Base-by-base conservation (phyloP, 1,140 invertebrate genomes). In the Diorhabda elongata region DNA sequence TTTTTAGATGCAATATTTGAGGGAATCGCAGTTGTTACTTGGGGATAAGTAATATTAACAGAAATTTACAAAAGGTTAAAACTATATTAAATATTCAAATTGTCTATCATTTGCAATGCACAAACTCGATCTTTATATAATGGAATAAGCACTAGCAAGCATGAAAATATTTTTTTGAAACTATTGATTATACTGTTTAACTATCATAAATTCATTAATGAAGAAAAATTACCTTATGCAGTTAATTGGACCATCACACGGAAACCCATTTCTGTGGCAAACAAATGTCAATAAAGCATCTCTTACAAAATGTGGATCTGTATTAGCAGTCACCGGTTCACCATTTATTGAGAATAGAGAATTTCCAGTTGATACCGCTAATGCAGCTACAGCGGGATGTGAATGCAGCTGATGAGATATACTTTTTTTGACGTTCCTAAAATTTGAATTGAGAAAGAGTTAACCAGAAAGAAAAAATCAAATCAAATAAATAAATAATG, bases 201-300 rank as follows among this genome's bases (percentile, higher is more conserved):
- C 9, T 5, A 63, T 44, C 11, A 44, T 44, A 44, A 44, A 5
- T 44, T 9, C 5, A 5, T 41, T 26, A 56, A 26, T 26, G 26
- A 26, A 26, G 26, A 26, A 26, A 26, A 61, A 26, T 65, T 74
- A 79, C 76, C 73, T 78, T 4, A 81, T 74, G 69, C 80, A 81
- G 69, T 77, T 76, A 3, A 61, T 58, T 11, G 76, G 69, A 5
- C 65, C 61, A 79, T 80, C 75, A 71, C 94, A 97, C 0, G 94
- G 94, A 42, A 96, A 79, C 1, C 86, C 82, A 5, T 89, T 88
- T 41, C 89, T 88, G 75, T 97, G 95, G 78, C 95, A 98, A 3
- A 93, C 84, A 75, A 93, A 93, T 0, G 91, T 88, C 47, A 95
- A 81, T 8, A 96, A 78, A 1, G 92, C 90, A 79, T 97, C 95